Evolutionary conservation across 2,797 vertebrate species (phyloP), one percentile per base, ranked within the genome.

Genomic region (Jordanella pulchra): DNA sequence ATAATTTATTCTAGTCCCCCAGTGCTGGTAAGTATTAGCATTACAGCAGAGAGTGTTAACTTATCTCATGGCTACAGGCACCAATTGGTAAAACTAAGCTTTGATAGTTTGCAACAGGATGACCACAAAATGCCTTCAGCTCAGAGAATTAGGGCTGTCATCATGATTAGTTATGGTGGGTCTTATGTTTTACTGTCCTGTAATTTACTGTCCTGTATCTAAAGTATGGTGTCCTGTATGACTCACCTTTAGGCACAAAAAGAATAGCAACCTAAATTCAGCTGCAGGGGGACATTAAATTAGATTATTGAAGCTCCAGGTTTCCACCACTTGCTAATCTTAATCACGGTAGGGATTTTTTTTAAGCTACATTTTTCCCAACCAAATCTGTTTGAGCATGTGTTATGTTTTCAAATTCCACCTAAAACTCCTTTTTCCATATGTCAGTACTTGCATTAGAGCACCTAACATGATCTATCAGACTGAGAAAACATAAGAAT

Each of bases 51-150:
- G 84, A 88, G 86, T 73, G 87, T 92, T 91, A 84, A 93, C 92
- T 94, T 93, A 93, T 94, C 93, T 93, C 77, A 11, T 48, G 28
- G 87, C 89, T 83, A 88, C 93, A 94, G 93, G 81, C 92, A 2
- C 75, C 2, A 71, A 88, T 82, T 85, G 80, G 82, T 89, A 89
- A 91, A 91, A 92, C 89, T 89, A 89, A 94, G 89, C 90, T 87
- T 83, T 86, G 89, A 93, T 92, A 83, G 86, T 91, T 90, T 92
- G 87, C 83, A 90, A 85, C 80, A 86, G 86, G 85, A 89, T 88
- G 88, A 91, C 87, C 89, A 89, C 73, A 86, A 84, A 87, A 87
- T 56, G 85, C 89, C 83, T 88, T 83, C 81, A 86, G 90, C 89
- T 86, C 2, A 45, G 89, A 88, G 89, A 93, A 91, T 92, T 90